A percentile compares a stretch with the other conserved stretches of the same genome.
Conservation (phyloP, 2,888 invertebrate genomes). For the Eilema depressum region DNA sequence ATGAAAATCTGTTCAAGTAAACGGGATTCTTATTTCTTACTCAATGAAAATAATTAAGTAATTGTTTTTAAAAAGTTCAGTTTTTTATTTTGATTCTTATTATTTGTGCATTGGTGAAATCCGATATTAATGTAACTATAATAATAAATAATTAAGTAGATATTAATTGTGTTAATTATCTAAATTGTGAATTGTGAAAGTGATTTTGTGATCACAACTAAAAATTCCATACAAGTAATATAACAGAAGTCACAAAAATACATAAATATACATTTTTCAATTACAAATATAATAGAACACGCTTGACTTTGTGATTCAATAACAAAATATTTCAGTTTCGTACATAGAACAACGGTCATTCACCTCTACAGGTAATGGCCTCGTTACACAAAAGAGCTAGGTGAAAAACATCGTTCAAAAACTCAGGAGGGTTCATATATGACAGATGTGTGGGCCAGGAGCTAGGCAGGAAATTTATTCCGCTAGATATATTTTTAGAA, state of each 20-base stretch:
- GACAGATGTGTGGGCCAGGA: conserved; percentile 11
- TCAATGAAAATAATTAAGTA: too few relatives aligned
- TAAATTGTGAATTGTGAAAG: too few relatives aligned
- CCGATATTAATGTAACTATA: neutral
- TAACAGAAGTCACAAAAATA: neutral
- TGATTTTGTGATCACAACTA: neutral
- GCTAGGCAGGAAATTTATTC: neutral
- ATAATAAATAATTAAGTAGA: neutral
- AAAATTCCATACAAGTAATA: neutral
- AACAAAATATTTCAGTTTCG: neutral
- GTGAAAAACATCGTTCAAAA: conserved; percentile 15
- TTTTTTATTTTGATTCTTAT: neutral
- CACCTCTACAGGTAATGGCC: neutral
- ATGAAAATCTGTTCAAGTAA: neutral
- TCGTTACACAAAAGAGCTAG: conserved; percentile 1
- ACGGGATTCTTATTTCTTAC: too few relatives aligned
- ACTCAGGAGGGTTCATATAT: conserved; percentile 7
- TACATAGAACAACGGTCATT: neutral
- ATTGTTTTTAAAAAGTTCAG: too few relatives aligned
- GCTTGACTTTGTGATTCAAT: neutral
- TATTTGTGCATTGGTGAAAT: neutral
- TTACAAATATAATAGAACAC: neutral
- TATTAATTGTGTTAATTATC: too few relatives aligned
- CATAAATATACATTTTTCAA: neutral
- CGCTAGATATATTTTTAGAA: neutral